Percentiles rank a stretch among this genome's conserved stretches.
Conservation (phyloP, 2,113 vertebrate species). For the Tenrec ecaudatus region DNA sequence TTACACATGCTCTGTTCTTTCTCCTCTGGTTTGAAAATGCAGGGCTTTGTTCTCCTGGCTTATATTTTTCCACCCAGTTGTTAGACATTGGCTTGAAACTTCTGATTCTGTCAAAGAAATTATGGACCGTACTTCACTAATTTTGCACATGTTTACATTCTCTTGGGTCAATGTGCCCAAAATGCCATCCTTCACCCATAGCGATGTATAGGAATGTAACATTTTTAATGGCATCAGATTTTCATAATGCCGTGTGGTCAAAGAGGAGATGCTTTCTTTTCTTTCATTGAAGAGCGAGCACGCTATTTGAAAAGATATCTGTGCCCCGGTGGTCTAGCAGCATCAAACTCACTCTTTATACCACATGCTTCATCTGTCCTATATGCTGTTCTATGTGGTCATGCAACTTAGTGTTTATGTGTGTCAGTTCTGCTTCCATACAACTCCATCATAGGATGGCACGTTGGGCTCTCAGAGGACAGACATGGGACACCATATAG, state of each 20-base stretch:
- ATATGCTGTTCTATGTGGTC: not conserved
- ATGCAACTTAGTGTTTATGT: not conserved
- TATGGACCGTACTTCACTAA: not conserved
- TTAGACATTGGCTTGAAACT: not conserved
- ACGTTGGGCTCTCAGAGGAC: not conserved
- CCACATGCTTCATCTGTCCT: not conserved
- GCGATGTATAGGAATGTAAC: not conserved
- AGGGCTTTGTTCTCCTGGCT: not conserved
- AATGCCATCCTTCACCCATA: not conserved
- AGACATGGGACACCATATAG: not conserved
- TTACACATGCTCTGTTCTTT: not conserved
- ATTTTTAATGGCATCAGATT: not conserved
- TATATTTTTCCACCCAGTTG: not conserved
- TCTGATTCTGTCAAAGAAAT: not conserved
- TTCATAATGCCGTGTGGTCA: not conserved
- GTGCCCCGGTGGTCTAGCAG: rapidly evolving
- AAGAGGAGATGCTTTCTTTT: conserved; percentile 13
- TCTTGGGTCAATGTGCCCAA: not conserved
- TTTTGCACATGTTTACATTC: not conserved
- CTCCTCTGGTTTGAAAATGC: not conserved
- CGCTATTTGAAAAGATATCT: not conserved
- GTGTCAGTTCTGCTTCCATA: not conserved
- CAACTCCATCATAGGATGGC: not conserved
- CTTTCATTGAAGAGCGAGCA: not conserved
- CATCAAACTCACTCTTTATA: not conserved